These are phyloP conservation scores for Eudyptes chrysolophus DNA, from an alignment of 2,113 vertebrate genomes.

Conservation along the genomic window DNA sequence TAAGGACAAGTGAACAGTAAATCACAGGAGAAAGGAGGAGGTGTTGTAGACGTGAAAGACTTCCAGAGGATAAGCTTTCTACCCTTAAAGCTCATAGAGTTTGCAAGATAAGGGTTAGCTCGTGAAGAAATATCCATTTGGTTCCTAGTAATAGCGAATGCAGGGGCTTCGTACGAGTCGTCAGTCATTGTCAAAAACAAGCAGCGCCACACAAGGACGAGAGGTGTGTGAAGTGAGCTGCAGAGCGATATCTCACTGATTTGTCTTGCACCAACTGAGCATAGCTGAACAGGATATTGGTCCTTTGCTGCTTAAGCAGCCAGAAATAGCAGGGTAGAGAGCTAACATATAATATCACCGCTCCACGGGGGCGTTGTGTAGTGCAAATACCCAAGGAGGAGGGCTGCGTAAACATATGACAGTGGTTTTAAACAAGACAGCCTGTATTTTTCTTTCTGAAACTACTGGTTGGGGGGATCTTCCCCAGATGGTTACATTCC, in stretches of 20 bases:
- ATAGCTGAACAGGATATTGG: neutral
- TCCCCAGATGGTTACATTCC: neutral
- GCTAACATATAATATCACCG: neutral
- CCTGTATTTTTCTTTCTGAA: neutral
- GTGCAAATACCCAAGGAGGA: neutral
- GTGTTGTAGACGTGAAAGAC: neutral
- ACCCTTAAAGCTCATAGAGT: neutral
- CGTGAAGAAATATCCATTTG: neutral
- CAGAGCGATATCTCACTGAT: neutral
- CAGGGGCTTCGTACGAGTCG: neutral
- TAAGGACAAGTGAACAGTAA: neutral
- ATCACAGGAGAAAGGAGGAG: conserved; percentile 1
- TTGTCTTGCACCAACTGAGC: neutral
- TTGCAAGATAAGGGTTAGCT: neutral
- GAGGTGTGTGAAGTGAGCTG: neutral
- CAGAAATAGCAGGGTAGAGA: conserved; percentile 37
- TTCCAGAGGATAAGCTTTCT: conserved; percentile 6
- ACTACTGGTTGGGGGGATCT: neutral
- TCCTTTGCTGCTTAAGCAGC: conserved; percentile 41
- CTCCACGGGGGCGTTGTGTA: neutral
- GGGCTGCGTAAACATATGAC: neutral
- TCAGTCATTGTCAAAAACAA: conserved; percentile 8
- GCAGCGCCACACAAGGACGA: neutral
- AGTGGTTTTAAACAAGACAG: neutral
- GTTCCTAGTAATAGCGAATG: neutral